These are phyloP conservation scores for Parus major DNA, from an alignment of 2,113 vertebrate genomes.

Conservation along the genomic window DNA sequence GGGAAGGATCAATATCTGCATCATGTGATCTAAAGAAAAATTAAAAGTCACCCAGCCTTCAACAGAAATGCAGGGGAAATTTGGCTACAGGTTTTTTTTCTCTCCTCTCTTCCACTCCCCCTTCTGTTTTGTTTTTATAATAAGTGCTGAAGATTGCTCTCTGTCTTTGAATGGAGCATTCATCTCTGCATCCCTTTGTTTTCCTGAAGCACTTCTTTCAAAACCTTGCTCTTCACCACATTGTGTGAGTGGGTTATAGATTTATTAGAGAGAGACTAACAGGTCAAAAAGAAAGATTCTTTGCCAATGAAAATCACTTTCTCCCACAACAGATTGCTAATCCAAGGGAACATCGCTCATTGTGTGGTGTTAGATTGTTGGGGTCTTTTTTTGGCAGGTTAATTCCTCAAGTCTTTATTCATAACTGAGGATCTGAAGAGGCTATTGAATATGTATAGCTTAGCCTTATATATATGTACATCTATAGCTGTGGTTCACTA, in stretches of 20 bases:
- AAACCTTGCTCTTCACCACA: not conserved
- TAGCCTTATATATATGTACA: not conserved
- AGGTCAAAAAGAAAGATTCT: conserved; percentile 53
- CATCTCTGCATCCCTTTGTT: conserved; percentile 34
- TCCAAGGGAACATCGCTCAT: not conserved
- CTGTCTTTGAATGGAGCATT: not conserved
- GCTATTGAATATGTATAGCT: conserved; percentile 1
- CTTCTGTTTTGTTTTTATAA: not conserved
- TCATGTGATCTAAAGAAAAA: conserved; percentile 35
- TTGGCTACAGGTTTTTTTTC: not conserved
- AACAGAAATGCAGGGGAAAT: not conserved
- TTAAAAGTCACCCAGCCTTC: conserved; percentile 14
- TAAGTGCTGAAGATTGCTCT: not conserved
- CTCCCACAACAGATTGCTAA: conserved; percentile 16
- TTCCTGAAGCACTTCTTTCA: conserved; percentile 46
- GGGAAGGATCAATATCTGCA: conserved; percentile 67
- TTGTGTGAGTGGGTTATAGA: conserved; percentile 47
- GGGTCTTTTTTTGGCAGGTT: not conserved
- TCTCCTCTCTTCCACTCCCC: not conserved
- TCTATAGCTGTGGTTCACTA: not conserved
- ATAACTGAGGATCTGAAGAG: not conserved
- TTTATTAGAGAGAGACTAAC: conserved; percentile 54
- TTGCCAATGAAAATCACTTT: conserved; percentile 32
- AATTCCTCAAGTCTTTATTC: conserved; percentile 33
- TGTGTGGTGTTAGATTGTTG: not conserved